Evolutionary conservation across 1,140 invertebrate species (phyloP).

Genomic region (Hypsibius dujardini): DNA sequence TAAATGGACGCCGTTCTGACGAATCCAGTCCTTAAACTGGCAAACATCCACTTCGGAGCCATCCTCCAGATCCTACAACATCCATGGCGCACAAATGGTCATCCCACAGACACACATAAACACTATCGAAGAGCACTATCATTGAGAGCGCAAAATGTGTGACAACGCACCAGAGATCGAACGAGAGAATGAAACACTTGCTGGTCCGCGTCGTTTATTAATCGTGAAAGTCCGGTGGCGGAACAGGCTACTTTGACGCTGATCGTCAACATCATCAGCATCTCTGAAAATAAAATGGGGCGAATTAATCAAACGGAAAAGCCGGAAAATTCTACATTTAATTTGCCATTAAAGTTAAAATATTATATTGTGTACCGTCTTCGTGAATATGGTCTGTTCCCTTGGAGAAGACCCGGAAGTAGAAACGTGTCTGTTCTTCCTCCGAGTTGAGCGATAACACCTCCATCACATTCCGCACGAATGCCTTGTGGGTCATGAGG

Average conservation of each 20-base stretch:
- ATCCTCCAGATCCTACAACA: too few relatives aligned
- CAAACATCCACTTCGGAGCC: background rate
- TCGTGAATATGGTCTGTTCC: background rate
- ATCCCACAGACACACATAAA: too few relatives aligned
- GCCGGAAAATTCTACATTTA: background rate
- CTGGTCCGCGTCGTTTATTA: conserved; percentile 9
- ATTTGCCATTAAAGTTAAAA: background rate
- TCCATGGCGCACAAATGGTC: too few relatives aligned
- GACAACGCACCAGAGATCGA: background rate
- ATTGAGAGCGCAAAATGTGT: too few relatives aligned
- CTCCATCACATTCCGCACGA: background rate
- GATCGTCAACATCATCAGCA: background rate
- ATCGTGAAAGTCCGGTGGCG: conserved; percentile 3
- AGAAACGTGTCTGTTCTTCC: background rate
- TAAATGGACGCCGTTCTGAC: background rate
- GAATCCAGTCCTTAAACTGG: background rate
- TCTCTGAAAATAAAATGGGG: background rate
- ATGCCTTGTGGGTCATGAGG: background rate
- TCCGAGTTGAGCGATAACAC: background rate
- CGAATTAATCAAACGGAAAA: background rate
- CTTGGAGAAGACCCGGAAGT: conserved; percentile 8
- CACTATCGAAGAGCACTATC: too few relatives aligned
- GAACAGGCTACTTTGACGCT: conserved; percentile 9
- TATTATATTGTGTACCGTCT: conserved; percentile 7
- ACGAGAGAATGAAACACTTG: conserved; percentile 7